Conservation (phyloP, 2,888 invertebrate species). For the Pristionchus maxplancki region DNA sequence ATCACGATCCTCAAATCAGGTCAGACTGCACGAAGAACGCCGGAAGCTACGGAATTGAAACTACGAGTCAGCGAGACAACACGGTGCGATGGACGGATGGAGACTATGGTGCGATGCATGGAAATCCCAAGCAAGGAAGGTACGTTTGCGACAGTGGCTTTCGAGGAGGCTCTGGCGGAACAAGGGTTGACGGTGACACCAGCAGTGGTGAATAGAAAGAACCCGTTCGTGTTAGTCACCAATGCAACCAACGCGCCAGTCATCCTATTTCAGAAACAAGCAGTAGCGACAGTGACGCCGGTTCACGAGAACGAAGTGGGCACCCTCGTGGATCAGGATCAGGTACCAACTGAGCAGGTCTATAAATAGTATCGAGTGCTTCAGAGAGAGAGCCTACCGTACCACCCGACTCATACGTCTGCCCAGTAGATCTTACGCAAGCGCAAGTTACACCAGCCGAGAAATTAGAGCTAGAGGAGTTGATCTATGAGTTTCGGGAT, state of each 20-base stretch:
- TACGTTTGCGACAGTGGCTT: not conserved
- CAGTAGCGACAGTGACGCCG: not conserved
- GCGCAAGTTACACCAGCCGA: not conserved
- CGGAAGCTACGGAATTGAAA: not conserved
- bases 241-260: not conserved
- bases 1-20: not conserved
- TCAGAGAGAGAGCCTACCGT: not conserved
- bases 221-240: not conserved
- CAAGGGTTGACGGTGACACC: not conserved
- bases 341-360: not conserved
- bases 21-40: not conserved
- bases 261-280: not conserved
- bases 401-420: not conserved
- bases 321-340: not conserved
- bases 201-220: not conserved
- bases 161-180: not conserved
- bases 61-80: not conserved
- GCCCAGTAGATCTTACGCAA: conserved; percentile 9
- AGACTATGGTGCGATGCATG: not conserved
- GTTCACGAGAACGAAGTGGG: not conserved
- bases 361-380: not conserved
- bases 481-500: conserved; percentile 12
- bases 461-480: not conserved
- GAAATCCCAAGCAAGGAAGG: not conserved
- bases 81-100: not conserved